Conservation (phyloP, 92 coral and sea anemone genomes). For the Heteractis magnifica region DNA sequence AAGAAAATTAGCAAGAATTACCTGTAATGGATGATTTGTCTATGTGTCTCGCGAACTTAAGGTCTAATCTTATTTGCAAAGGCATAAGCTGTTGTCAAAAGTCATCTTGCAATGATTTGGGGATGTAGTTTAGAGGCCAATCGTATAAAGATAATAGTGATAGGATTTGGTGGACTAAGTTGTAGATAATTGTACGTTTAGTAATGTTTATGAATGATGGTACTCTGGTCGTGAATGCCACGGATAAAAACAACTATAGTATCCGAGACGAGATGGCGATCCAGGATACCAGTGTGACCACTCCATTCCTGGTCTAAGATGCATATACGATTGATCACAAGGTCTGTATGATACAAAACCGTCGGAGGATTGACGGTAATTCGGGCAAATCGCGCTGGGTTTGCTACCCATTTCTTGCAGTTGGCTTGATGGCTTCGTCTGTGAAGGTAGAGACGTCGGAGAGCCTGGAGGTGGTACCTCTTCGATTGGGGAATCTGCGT, state of each 20-base stretch:
- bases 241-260: constrained; percentile 73
- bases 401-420: constrained; percentile 34
- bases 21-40: neutral
- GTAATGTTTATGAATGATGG: constrained; percentile 14
- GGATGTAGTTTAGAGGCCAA: neutral
- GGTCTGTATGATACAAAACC: constrained; percentile 67
- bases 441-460: constrained; percentile 27
- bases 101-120: neutral
- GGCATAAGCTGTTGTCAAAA: neutral
- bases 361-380: constrained; percentile 68
- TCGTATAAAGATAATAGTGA: neutral
- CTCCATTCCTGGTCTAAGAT: constrained; percentile 68
- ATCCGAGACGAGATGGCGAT: constrained; percentile 53
- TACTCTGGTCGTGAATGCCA: constrained; percentile 61
- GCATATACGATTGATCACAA: constrained; percentile 63
- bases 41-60: neutral
- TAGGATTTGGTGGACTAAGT: neutral
- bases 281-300: constrained; percentile 70
- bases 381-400: constrained; percentile 43
- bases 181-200: constrained; percentile 1
- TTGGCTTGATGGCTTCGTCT: constrained; percentile 37
- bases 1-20: neutral
- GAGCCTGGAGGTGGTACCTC: constrained; percentile 27
- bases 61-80: neutral
- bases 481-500: constrained; percentile 51